These are phyloP conservation scores for Drosophila birchii DNA, from an alignment of 2,888 invertebrate genomes.

Conservation along the genomic window DNA sequence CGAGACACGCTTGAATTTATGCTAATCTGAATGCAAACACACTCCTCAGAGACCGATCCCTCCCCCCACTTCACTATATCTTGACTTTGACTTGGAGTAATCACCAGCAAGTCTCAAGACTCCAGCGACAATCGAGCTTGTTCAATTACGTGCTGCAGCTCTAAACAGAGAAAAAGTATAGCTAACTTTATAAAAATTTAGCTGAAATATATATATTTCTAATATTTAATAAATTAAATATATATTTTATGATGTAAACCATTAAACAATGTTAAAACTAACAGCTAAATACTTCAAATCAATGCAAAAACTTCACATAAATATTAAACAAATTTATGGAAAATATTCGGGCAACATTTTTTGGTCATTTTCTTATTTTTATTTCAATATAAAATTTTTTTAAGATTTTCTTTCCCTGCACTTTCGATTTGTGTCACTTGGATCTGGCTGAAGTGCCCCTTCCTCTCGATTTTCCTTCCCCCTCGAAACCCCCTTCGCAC, in stretches of 20 bases:
- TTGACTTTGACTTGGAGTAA: slow-evolving; percentile 60
- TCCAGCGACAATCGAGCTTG: slow-evolving; percentile 62
- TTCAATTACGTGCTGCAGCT: slow-evolving; percentile 66
- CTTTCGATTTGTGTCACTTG: slow-evolving; percentile 43
- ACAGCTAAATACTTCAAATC: not conserved
- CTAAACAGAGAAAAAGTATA: not conserved
- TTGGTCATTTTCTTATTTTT: not conserved
- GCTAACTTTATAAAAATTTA: no score
- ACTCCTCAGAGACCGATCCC: slow-evolving; percentile 17
- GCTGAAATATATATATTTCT: not conserved
- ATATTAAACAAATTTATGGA: not conserved
- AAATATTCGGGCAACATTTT: not conserved
- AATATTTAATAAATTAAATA: not conserved
- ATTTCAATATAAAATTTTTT: not conserved
- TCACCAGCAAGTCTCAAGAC: slow-evolving; percentile 67
- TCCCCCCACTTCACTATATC: slow-evolving; percentile 23
- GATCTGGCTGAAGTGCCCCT: slow-evolving; percentile 8
- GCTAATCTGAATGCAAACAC: slow-evolving; percentile 67
- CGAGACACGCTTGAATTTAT: slow-evolving; percentile 66
- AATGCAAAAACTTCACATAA: not conserved
- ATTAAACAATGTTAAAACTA: not conserved
- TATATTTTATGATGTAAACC: not conserved
- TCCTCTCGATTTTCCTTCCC: slow-evolving; percentile 4
- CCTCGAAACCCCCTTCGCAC: slow-evolving; percentile 45
- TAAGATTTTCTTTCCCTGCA: not conserved